phyloP scores from a whole-genome alignment of 2,888 invertebrate genomes.

The Morpho achilles region DNA sequence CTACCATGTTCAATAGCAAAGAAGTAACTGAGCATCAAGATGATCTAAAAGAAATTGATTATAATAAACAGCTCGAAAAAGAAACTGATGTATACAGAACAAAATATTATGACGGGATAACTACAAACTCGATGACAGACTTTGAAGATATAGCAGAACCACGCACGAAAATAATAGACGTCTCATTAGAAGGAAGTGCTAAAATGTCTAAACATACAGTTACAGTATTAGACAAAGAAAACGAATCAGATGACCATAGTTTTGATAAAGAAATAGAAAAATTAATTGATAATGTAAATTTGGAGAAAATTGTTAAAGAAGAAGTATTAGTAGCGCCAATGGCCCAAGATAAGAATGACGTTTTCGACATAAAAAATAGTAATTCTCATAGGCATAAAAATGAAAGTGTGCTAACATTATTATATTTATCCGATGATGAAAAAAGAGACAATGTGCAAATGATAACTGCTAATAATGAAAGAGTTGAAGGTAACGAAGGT shows the following conservation, averaged over 20 bases:
- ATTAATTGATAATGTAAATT: slow-evolving; percentile 40
- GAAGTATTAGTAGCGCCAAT: slow-evolving; percentile 15
- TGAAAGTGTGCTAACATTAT: slow-evolving; percentile 34
- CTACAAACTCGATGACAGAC: neutral
- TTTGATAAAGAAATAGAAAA: slow-evolving; percentile 34
- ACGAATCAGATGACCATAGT: neutral
- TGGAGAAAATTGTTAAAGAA: slow-evolving; percentile 32
- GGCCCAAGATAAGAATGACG: slow-evolving; percentile 6
- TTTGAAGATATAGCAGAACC: neutral
- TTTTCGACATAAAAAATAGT: neutral
- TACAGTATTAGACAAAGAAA: slow-evolving; percentile 5
- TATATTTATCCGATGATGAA: slow-evolving; percentile 42
- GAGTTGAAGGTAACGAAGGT: slow-evolving; percentile 18
- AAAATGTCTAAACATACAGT: neutral
- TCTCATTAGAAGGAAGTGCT: slow-evolving; percentile 8
- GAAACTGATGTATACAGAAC: neutral
- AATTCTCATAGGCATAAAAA: slow-evolving; percentile 13
- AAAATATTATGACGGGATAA: slow-evolving; percentile 2
- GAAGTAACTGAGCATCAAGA: slow-evolving; percentile 35
- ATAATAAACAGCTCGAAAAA: neutral
- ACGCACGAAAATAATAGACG: slow-evolving; percentile 4
- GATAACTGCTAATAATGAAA: slow-evolving; percentile 1
- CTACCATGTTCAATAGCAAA: slow-evolving; percentile 44
- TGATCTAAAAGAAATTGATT: slow-evolving; percentile 14
- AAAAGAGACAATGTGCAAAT: slow-evolving; percentile 24